Evolutionary conservation across 2,888 invertebrate genomes (phyloP).

Genomic region (Nowickia ferox): DNA sequence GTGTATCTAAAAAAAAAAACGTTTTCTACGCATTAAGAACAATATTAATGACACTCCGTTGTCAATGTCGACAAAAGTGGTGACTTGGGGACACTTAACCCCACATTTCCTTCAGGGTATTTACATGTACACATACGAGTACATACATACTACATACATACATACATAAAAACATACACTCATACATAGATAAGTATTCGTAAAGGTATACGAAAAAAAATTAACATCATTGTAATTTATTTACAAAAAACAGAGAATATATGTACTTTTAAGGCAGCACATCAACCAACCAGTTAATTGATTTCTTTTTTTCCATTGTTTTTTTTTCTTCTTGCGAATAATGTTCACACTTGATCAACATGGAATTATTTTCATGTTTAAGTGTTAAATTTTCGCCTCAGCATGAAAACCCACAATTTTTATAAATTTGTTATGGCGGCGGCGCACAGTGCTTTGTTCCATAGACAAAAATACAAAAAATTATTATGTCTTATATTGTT

Average conservation of each 20-base stretch:
- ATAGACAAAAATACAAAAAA: no score
- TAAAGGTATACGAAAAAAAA: slow-evolving; percentile 2
- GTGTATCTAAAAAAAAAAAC: no score
- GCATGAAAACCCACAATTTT: slow-evolving; percentile 22
- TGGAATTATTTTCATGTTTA: not conserved
- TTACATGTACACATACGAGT: no score
- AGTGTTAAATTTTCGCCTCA: not conserved
- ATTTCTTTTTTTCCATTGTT: not conserved
- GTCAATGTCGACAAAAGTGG: no score
- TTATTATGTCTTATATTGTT: no score
- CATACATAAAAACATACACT: no score
- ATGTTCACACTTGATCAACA: slow-evolving; percentile 54
- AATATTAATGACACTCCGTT: no score
- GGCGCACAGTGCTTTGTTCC: no score
- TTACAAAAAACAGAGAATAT: slow-evolving; percentile 18
- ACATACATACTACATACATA: no score
- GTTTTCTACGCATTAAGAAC: no score
- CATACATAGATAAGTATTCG: not conserved
- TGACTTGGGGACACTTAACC: no score
- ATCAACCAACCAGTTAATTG: slow-evolving; percentile 47
- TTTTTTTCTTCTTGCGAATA: slow-evolving; percentile 22
- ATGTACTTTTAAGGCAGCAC: slow-evolving; percentile 16
- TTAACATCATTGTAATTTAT: slow-evolving; percentile 46
- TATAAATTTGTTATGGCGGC: slow-evolving; percentile 10
- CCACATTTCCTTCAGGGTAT: no score